phyloP scores from a whole-genome alignment of 1,140 invertebrate genomes.

The Lepidotrigona ventralis region DNA sequence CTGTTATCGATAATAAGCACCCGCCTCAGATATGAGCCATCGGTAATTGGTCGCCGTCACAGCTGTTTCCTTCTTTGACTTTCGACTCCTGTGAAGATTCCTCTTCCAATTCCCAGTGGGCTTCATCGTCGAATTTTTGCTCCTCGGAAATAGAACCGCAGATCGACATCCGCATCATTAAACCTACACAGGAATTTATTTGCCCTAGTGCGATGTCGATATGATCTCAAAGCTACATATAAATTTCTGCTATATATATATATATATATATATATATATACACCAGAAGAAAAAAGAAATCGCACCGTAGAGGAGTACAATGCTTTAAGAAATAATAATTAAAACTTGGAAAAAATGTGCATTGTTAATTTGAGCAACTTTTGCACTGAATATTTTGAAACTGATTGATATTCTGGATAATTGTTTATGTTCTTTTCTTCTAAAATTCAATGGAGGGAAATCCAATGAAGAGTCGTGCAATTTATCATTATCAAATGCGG shows the following conservation, averaged over 20 bases:
- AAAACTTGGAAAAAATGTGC: background rate
- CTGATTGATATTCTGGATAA: background rate
- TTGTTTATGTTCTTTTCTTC: background rate
- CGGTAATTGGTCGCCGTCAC: slow-evolving; percentile 65
- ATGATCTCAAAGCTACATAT: too few relatives aligned
- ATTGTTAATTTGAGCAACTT: background rate
- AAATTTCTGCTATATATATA: background rate
- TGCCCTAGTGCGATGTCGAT: background rate
- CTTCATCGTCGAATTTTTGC: slow-evolving; percentile 78
- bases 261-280: too few relatives aligned
- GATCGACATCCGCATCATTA: slow-evolving; percentile 73
- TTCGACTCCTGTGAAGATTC: slow-evolving; percentile 67
- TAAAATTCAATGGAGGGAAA: background rate
- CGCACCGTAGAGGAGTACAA: background rate
- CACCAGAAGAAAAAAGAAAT: background rate
- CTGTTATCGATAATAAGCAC: background rate
- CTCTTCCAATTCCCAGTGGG: slow-evolving; percentile 78
- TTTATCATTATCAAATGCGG: background rate
- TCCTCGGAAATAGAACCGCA: slow-evolving; percentile 76
- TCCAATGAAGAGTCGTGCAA: background rate
- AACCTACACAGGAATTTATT: slow-evolving; percentile 64
- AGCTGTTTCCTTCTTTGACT: slow-evolving; percentile 60
- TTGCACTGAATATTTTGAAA: background rate
- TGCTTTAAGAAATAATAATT: background rate
- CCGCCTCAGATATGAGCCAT: slow-evolving; percentile 72